Evolutionary conservation across 1,140 invertebrate genomes (phyloP), one percentile per base, ranked within the genome.

Genomic region (Meteorus sp.): DNA sequence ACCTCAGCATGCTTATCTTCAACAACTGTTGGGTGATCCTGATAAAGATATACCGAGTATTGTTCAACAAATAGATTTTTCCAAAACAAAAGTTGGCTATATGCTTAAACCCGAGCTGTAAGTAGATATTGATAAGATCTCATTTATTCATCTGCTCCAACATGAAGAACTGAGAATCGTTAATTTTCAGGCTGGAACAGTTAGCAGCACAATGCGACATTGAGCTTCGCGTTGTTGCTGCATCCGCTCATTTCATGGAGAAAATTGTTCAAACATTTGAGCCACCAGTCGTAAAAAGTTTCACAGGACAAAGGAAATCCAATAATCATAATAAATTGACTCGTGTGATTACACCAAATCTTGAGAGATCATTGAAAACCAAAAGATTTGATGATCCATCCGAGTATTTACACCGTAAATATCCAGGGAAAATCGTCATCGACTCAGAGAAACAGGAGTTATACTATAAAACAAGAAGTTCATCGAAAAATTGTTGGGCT

Each of bases 1-100:
- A n/a, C 74, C 77, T 7, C 63, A 72, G 47, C 37, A 69, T 45
- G 73, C 75, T 3, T 73, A 77, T 43, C 60, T 79, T 22, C 63
- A 73, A 56, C 61, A 73, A 51, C 35, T 79, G 3, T 25, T 74
- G 8, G 39, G 70, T 15, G 22, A 77, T 63, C 58, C 68, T 3
- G 20, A 59, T 0, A 62, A 69, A 9, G 62, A 73, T 43, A 29
- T 78, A 9, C 75, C 77, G 8, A 43, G 9, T 31, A 66, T 74
- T 55, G 45, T 75, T 0, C 65, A 23, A 60, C 62, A 50, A 0
- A n/a, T n/a, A n/a, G 69, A 77, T 50, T 79, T 79, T 50, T 60
- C 48, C 6, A 60, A 65, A 1, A 64, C 69, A 0, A 77, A 75
- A 74, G 45, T 78, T 52, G 69, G 71, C 17, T 75, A 73, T 23